Evolutionary conservation across 2,113 vertebrate genomes (phyloP).

Genomic region (Chunga burmeisteri): DNA sequence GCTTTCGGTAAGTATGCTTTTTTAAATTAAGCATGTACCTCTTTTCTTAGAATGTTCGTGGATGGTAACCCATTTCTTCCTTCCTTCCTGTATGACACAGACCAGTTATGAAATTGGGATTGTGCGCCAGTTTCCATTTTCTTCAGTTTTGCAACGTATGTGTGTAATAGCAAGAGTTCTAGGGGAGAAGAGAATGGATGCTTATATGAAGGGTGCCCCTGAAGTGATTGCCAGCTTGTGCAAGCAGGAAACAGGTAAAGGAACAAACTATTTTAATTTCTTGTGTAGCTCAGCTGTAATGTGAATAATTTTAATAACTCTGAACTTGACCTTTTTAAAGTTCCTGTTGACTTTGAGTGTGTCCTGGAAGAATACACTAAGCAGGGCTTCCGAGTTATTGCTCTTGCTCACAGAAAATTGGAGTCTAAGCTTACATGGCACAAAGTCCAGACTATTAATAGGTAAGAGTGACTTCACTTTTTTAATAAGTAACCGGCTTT

Average conservation of each 20-base stretch:
- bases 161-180: slow-evolving; percentile 87
- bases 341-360: slow-evolving; percentile 86
- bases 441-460: slow-evolving; percentile 92
- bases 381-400: slow-evolving; percentile 95
- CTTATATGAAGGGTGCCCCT: slow-evolving; percentile 93
- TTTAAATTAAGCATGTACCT: background rate
- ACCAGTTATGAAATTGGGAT: slow-evolving; percentile 92
- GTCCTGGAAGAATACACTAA: slow-evolving; percentile 93
- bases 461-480: slow-evolving; percentile 72
- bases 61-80: background rate
- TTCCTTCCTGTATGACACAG: slow-evolving; percentile 66
- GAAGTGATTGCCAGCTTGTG: slow-evolving; percentile 91
- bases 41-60: background rate
- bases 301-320: background rate
- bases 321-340: slow-evolving; percentile 64
- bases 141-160: slow-evolving; percentile 93
- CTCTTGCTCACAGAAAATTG: slow-evolving; percentile 91
- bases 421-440: slow-evolving; percentile 95
- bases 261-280: background rate
- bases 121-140: slow-evolving; percentile 96
- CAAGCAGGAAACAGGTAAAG: slow-evolving; percentile 88
- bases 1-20: slow-evolving; percentile 83
- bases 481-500: background rate
- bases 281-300: background rate
- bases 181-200: slow-evolving; percentile 93